Conservation (phyloP, 2,888 invertebrate species). For the Synanthedon vespiformis region DNA sequence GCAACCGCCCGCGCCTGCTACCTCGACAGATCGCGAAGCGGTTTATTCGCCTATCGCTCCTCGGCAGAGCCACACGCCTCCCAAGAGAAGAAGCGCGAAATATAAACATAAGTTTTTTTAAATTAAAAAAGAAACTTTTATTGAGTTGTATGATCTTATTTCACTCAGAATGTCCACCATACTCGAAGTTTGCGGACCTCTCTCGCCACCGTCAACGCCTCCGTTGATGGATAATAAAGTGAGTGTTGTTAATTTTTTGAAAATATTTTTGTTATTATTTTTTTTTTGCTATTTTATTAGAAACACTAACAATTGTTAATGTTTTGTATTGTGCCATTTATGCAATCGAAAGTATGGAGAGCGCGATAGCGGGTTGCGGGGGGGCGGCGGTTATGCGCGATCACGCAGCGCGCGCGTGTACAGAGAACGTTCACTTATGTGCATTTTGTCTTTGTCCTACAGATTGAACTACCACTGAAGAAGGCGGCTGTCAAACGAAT, state of each 20-base stretch:
- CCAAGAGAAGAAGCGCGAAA: conserved; percentile 29
- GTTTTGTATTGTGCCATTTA: conserved; percentile 22
- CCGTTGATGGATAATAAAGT: conserved; percentile 73
- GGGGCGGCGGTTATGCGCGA: conserved; percentile 18
- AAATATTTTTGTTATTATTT: not conserved
- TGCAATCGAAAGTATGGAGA: conserved; percentile 52
- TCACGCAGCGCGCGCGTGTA: conserved; percentile 58
- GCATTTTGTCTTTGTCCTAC: conserved; percentile 50
- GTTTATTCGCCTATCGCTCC: conserved; percentile 65
- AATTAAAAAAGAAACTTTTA: conserved; percentile 61
- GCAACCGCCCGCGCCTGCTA: conserved; percentile 73
- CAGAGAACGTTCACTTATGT: conserved; percentile 47
- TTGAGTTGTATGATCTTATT: conserved; percentile 42
- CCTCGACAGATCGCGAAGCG: conserved; percentile 45
- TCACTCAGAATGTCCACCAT: conserved; percentile 52
- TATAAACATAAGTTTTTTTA: conserved; percentile 51
- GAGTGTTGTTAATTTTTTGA: conserved; percentile 34
- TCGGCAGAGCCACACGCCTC: conserved; percentile 57
- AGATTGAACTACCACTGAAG: conserved; percentile 56
- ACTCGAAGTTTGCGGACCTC: conserved; percentile 64
- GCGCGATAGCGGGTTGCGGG: conserved; percentile 16
- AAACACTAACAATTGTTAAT: conserved; percentile 5
- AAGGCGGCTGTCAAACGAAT: conserved; percentile 49
- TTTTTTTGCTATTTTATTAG: not conserved
- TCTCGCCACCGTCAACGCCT: conserved; percentile 80